phyloP scores from a whole-genome alignment of 2,797 vertebrate species.

The Odontamblyopus lacepedii region DNA sequence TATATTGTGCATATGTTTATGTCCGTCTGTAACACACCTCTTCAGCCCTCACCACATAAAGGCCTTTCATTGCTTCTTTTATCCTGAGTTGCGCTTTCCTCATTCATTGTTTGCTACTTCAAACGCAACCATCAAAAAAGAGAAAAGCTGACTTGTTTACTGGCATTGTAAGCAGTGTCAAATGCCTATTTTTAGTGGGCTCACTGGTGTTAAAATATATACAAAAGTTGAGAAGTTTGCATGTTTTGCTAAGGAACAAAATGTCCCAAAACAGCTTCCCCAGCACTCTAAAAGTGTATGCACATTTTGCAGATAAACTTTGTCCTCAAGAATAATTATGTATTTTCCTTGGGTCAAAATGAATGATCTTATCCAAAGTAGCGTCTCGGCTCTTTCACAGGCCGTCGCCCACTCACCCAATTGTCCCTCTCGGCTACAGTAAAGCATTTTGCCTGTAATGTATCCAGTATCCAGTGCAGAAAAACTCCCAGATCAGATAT shows the following conservation, averaged over 20 bases:
- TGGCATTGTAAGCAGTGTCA: conserved; percentile 1
- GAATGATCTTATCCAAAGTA: conserved; percentile 18
- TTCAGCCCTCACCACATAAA: background rate
- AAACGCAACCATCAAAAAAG: conserved; percentile 3
- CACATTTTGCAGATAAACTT: conserved; percentile 17
- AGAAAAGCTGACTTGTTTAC: conserved; percentile 6
- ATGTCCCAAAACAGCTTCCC: background rate
- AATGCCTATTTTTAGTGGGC: conserved; percentile 9
- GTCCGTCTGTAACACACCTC: background rate
- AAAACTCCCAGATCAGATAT: conserved; percentile 9
- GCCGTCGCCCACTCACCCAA: conserved; percentile 9
- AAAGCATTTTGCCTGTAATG: conserved; percentile 18
- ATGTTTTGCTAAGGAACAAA: background rate
- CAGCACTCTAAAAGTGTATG: conserved; percentile 1
- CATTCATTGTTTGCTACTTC: conserved; percentile 4
- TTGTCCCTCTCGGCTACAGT: conserved; percentile 22
- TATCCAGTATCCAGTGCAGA: conserved; percentile 16
- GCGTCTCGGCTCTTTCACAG: conserved; percentile 16
- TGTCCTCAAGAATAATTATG: conserved; percentile 27
- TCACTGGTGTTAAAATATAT: conserved; percentile 7
- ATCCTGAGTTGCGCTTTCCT: background rate
- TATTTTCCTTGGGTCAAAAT: conserved; percentile 18
- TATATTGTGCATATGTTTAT: conserved; percentile 6
- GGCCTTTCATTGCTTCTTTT: conserved; percentile 3
- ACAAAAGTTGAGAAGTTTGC: conserved; percentile 2